Evolutionary conservation across 2,888 invertebrate genomes (phyloP), one percentile per base, ranked within the genome.

Genomic region (Megaustenia siamemsis): DNA sequence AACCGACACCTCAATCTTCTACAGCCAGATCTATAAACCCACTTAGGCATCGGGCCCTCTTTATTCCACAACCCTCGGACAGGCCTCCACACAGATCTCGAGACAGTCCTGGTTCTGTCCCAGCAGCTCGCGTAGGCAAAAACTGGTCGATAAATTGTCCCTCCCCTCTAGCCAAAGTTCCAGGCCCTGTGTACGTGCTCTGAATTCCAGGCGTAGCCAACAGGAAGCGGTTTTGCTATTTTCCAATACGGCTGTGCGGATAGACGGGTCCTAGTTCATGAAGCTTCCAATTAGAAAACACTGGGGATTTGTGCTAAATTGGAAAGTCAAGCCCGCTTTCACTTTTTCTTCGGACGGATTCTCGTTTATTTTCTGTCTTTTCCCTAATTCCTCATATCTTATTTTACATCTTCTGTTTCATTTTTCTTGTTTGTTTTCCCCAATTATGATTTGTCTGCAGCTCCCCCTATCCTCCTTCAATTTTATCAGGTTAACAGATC

Each of bases 241-340:
- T 69, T 69, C 53, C 82, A 73, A 71, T 60, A 56, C n/a, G 40
- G 32, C 2, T 32, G 38, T 40, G 56, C 60, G 35, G 49, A 40
- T 12, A 28, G 73, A 21, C 60, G 28, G 80, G 69, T 5, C 43
- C 68, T 43, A 45, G 56, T 71, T 71, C 78, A 78, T 43, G 63
- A 69, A 73, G 60, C 82, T 43, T 73, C 82, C 82, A 82, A 82
- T 82, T 82, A 82, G 82, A 82, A 73, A 38, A 60, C 82, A 73
- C 60, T 4, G 32, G 82, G 73, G 82, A 82, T 53, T 73, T 40
- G 71, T 56, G 82, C 73, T 45, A 82, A 82, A 82, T 82, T 82
- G 82, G 71, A 82, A 82, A 82, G 82, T 82, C 82, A 73, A 73
- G 56, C 56, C 82, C 60, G 82, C 53, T 60, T 73, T 40, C 15